phyloP scores from a whole-genome alignment of 2,888 invertebrate species.

The Clitarchus hookeri region DNA sequence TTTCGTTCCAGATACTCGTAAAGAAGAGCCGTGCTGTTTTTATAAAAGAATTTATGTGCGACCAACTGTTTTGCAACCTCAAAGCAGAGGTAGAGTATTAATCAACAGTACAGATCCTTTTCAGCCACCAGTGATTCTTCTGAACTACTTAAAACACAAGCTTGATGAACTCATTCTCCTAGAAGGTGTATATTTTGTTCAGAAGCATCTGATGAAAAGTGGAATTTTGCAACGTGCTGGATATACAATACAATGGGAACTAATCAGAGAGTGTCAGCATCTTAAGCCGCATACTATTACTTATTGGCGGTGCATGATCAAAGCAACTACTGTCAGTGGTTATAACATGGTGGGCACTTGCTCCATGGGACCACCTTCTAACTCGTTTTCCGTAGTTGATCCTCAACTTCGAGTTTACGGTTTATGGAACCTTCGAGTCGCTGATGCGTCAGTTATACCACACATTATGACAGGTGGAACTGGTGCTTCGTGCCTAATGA shows the following conservation, averaged over 20 bases:
- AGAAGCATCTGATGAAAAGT: background rate
- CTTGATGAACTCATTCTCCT: background rate
- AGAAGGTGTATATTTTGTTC: background rate
- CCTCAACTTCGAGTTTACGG: background rate
- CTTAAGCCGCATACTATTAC: background rate
- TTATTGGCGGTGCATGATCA: background rate
- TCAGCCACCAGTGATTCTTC: background rate
- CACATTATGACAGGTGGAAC: background rate
- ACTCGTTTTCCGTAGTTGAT: background rate
- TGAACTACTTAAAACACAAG: constrained; percentile 3
- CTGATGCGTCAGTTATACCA: constrained; percentile 2
- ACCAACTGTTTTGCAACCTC: constrained; percentile 48
- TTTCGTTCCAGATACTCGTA: background rate
- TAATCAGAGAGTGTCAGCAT: background rate
- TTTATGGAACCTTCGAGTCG: background rate
- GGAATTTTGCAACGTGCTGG: background rate
- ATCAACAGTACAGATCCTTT: constrained; percentile 52
- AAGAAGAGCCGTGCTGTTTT: background rate
- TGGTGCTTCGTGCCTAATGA: background rate
- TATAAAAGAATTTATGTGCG: constrained; percentile 60
- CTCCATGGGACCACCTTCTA: background rate
- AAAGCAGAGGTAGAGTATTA: constrained; percentile 44
- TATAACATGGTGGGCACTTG: background rate
- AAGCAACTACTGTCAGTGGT: background rate
- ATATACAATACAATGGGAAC: background rate